phyloP scores from a whole-genome alignment of 1,140 invertebrate genomes.

The Homalodisca vitripennis region DNA sequence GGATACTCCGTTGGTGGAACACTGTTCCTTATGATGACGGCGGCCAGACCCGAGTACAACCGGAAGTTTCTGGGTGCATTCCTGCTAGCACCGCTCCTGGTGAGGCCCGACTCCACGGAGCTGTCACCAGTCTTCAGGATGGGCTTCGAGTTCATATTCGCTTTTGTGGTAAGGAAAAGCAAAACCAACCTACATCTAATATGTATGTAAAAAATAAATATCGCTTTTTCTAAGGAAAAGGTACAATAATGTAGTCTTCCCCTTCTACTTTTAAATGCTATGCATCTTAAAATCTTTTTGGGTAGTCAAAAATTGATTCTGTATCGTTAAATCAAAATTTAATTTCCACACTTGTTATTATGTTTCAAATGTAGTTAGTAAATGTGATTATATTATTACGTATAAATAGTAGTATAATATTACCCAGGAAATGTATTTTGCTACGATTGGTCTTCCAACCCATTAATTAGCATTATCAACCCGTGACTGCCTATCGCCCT shows the following conservation, averaged over 20 bases:
- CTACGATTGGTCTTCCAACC: too few relatives aligned
- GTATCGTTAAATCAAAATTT: not conserved
- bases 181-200: not conserved
- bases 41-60: constrained; percentile 55
- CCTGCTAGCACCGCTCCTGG: constrained; percentile 72
- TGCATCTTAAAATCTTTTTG: not conserved
- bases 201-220: not conserved
- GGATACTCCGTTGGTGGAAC: constrained; percentile 63
- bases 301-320: not conserved
- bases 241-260: too few relatives aligned
- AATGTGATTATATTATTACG: too few relatives aligned
- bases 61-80: constrained; percentile 61
- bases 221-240: too few relatives aligned
- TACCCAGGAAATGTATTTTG: too few relatives aligned
- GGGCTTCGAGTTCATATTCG: constrained; percentile 4
- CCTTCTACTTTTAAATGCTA: too few relatives aligned
- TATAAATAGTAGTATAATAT: too few relatives aligned
- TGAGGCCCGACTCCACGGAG: constrained; percentile 30
- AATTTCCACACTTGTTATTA: not conserved
- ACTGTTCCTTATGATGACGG: constrained; percentile 51
- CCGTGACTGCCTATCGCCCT: too few relatives aligned
- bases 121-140: not conserved
- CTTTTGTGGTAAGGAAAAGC: not conserved
- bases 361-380: not conserved
- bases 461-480: too few relatives aligned